phyloP scores from a whole-genome alignment of 2,888 invertebrate genomes.

The Caenorhabditis auriculariae region DNA sequence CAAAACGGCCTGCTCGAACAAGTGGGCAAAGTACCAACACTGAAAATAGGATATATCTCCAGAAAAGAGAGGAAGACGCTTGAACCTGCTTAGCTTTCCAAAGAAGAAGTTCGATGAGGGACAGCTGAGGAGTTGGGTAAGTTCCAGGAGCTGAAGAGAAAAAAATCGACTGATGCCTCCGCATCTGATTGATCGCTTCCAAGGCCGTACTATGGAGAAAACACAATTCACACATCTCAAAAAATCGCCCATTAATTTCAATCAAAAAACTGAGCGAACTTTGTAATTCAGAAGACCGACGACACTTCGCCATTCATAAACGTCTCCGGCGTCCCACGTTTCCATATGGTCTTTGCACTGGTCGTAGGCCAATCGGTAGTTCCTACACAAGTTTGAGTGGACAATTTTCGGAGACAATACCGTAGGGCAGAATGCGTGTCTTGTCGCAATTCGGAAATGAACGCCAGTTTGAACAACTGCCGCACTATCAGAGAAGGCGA shows the following conservation, averaged over 20 bases:
- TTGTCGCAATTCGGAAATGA: constrained; percentile 88
- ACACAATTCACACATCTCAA: constrained; percentile 79
- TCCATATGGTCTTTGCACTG: constrained; percentile 75
- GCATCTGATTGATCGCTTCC: constrained; percentile 91
- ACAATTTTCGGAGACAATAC: constrained; percentile 45
- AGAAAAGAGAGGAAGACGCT: neutral
- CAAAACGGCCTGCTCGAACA: constrained; percentile 92
- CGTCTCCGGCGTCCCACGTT: constrained; percentile 76
- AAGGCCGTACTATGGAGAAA: constrained; percentile 85
- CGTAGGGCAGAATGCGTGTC: constrained; percentile 82
- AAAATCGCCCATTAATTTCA: neutral
- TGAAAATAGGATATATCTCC: constrained; percentile 53
- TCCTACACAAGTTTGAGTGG: constrained; percentile 60
- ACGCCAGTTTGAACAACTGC: constrained; percentile 95
- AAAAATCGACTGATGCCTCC: constrained; percentile 74
- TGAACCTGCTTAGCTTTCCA: constrained; percentile 58
- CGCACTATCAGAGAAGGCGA: constrained; percentile 80
- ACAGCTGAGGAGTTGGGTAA: constrained; percentile 70
- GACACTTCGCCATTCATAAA: constrained; percentile 88
- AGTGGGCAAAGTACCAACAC: constrained; percentile 78
- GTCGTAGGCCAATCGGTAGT: constrained; percentile 80
- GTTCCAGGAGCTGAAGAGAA: constrained; percentile 78
- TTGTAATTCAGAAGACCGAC: constrained; percentile 94
- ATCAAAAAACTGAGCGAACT: constrained; percentile 58
- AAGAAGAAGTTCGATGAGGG: constrained; percentile 74